A percentile compares a stretch with the other conserved stretches of the same genome.
Conservation (phyloP, 2,888 invertebrate species). For the Crocallis elinguaria region DNA sequence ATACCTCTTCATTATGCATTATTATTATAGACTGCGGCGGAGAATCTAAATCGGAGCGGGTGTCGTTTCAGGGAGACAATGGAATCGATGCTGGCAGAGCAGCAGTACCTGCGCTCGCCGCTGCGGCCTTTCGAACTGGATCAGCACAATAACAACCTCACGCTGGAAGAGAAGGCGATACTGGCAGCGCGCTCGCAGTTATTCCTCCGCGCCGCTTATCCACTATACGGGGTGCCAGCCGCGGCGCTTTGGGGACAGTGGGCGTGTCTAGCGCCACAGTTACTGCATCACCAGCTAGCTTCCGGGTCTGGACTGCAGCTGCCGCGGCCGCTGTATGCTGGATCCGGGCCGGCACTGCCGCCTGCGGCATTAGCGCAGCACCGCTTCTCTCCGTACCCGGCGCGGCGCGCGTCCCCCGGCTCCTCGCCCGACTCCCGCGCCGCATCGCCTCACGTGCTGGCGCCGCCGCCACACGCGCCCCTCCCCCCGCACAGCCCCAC, state of each 20-base stretch:
- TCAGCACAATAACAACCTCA: slow-evolving; percentile 88
- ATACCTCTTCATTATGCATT: slow-evolving; percentile 52
- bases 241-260: slow-evolving; percentile 89
- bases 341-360: slow-evolving; percentile 49
- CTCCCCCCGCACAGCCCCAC: slow-evolving; percentile 78
- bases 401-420: slow-evolving; percentile 76
- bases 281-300: slow-evolving; percentile 87
- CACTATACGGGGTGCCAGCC: slow-evolving; percentile 80
- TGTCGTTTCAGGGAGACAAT: slow-evolving; percentile 91
- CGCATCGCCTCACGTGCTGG: slow-evolving; percentile 60
- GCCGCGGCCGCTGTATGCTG: slow-evolving; percentile 80
- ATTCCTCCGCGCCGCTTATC: slow-evolving; percentile 89
- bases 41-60: slow-evolving; percentile 36
- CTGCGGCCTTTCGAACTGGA: slow-evolving; percentile 90
- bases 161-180: slow-evolving; percentile 91
- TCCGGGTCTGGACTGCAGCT: slow-evolving; percentile 77
- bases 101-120: slow-evolving; percentile 92
- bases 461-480: slow-evolving; percentile 68
- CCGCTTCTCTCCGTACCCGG: slow-evolving; percentile 86
- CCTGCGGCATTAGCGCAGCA: slow-evolving; percentile 79
- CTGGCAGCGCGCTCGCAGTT: slow-evolving; percentile 91
- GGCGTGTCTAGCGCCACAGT: slow-evolving; percentile 87
- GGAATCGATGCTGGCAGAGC: slow-evolving; percentile 95
- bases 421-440: slow-evolving; percentile 87
- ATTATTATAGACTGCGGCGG: slow-evolving; percentile 36